Percentiles rank a stretch among this genome's conserved stretches.
These are phyloP conservation scores for Tretioscincus oriximinensis DNA, from an alignment of 2,113 vertebrate species.

Conservation along the genomic window DNA sequence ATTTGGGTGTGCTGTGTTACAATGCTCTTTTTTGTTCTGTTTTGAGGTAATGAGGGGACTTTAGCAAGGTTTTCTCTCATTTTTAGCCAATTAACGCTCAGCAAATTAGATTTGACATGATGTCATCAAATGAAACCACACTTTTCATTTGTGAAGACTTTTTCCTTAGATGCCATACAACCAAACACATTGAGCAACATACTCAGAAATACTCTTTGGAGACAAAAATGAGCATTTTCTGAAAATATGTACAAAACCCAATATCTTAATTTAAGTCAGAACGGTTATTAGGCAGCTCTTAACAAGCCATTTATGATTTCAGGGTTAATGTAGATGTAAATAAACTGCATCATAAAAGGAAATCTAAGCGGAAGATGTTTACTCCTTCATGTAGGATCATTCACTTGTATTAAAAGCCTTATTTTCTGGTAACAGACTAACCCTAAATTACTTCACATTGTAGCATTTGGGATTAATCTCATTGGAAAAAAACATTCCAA, in stretches of 20 bases:
- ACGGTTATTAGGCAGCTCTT: background rate
- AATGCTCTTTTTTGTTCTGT: background rate
- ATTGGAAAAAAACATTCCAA: conserved; percentile 6
- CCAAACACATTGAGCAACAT: background rate
- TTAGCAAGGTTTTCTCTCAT: too few relatives aligned
- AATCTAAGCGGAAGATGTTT: background rate
- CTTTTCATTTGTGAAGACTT: too few relatives aligned
- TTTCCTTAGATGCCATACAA: too few relatives aligned
- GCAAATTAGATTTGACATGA: background rate
- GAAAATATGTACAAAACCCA: background rate
- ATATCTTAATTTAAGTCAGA: background rate
- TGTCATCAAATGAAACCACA: background rate
- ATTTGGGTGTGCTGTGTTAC: background rate
- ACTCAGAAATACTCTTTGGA: background rate
- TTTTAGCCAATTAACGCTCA: background rate
- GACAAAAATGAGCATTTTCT: background rate
- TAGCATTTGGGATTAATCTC: too few relatives aligned
- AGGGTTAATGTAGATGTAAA: background rate
- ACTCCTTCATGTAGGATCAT: background rate
- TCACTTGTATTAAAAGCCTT: background rate
- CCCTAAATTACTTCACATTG: too few relatives aligned
- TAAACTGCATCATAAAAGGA: background rate
- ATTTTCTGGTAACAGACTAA: too few relatives aligned
- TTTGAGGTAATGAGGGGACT: too few relatives aligned
- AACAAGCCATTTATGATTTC: background rate